phyloP scores from a whole-genome alignment of 2,888 invertebrate species.

The Colostygia pectinataria region DNA sequence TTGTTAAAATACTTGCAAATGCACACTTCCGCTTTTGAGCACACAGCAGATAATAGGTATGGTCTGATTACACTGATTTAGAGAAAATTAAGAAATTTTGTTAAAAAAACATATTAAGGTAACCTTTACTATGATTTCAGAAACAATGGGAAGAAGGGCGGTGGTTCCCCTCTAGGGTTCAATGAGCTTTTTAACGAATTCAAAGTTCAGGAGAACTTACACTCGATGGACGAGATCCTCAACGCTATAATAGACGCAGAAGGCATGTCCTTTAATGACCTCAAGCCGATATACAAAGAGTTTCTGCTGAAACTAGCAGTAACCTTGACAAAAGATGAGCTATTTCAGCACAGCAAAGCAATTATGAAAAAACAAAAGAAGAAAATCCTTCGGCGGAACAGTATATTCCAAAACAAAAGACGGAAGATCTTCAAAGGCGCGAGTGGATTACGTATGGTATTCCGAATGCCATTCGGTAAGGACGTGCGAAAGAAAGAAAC shows the following conservation, averaged over 20 bases:
- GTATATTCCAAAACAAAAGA: constrained; percentile 81
- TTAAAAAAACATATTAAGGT: too few relatives aligned
- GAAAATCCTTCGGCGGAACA: constrained; percentile 84
- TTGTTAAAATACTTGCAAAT: too few relatives aligned
- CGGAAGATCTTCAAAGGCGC: constrained; percentile 84
- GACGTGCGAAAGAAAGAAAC: constrained; percentile 62
- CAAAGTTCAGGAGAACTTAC: constrained; percentile 92
- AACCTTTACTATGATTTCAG: constrained; percentile 66
- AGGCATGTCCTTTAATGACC: constrained; percentile 96
- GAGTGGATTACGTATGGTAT: constrained; percentile 84
- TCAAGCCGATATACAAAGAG: constrained; percentile 95
- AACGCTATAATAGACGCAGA: constrained; percentile 95
- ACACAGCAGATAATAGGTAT: too few relatives aligned
- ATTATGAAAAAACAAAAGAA: constrained; percentile 94
- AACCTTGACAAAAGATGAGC: constrained; percentile 95
- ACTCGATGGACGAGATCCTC: constrained; percentile 93
- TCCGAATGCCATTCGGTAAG: constrained; percentile 83
- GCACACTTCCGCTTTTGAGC: too few relatives aligned
- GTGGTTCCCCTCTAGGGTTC: constrained; percentile 92
- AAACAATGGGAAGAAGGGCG: constrained; percentile 85
- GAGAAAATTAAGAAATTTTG: too few relatives aligned
- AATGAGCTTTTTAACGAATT: constrained; percentile 94
- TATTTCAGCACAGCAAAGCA: constrained; percentile 93
- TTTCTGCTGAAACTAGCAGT: constrained; percentile 93
- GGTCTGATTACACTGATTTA: too few relatives aligned